phyloP scores from a whole-genome alignment of 2,113 vertebrate genomes.

The Mungos mungo region DNA sequence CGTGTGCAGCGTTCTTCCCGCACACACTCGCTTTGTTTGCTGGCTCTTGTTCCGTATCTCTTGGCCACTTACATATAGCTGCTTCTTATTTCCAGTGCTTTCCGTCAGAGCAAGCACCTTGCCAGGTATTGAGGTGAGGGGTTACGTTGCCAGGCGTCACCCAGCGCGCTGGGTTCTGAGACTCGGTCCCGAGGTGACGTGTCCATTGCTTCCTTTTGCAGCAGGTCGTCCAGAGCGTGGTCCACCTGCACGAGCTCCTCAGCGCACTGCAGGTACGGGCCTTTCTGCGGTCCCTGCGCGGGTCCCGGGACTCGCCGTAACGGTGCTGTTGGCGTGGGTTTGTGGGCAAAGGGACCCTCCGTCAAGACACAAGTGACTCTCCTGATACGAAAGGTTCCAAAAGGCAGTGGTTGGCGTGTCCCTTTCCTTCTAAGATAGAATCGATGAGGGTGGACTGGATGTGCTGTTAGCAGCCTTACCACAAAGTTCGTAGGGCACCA shows the following conservation, averaged over 20 bases:
- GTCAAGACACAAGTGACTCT: background rate
- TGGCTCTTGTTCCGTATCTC: background rate
- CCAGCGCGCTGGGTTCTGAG: background rate
- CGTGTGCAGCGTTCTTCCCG: accelerated
- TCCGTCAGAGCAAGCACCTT: background rate
- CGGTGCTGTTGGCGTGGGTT: background rate
- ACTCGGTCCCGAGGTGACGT: background rate
- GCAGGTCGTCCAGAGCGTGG: conserved; percentile 92
- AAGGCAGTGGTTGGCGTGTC: background rate
- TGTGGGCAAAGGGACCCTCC: background rate
- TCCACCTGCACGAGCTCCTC: conserved; percentile 92
- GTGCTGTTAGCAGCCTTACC: background rate
- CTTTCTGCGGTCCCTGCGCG: background rate
- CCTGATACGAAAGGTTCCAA: background rate
- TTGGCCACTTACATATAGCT: background rate
- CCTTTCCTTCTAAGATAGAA: accelerated
- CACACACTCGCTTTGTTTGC: background rate
- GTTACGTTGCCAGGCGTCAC: accelerated
- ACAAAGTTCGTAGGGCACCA: accelerated
- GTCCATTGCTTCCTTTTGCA: conserved; percentile 73
- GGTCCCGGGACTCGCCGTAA: background rate
- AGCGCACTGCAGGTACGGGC: conserved; percentile 91
- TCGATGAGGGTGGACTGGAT: background rate
- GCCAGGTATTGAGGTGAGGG: background rate
- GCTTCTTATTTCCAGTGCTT: background rate